A percentile compares a stretch with the other conserved stretches of the same genome.
Evolutionary conservation across 2,113 vertebrate species (phyloP).

Genomic region (Mirza zaza): DNA sequence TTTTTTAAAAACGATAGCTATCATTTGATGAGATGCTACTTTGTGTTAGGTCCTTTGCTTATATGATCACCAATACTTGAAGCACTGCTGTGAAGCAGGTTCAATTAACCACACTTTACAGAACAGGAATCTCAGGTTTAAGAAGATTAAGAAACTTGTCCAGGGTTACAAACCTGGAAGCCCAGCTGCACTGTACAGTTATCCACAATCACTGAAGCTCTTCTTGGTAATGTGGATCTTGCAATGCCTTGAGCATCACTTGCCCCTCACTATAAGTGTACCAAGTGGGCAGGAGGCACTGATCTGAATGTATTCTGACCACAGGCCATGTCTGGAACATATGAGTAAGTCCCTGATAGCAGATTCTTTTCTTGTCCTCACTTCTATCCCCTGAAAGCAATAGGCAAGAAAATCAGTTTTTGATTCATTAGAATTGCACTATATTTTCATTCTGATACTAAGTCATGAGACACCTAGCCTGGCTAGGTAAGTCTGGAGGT

Average conservation of each 20-base stretch:
- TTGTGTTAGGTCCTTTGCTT: not conserved
- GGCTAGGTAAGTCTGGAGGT: not conserved
- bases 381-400: not conserved
- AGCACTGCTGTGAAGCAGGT: not conserved
- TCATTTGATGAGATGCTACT: not conserved
- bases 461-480: not conserved
- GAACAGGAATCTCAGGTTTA: not conserved
- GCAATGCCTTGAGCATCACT: not conserved
- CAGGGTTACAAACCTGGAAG: not conserved
- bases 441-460: not conserved
- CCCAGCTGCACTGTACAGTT: rapidly evolving
- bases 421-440: not conserved
- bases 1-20: not conserved
- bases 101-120: not conserved
- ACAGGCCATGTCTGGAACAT: not conserved
- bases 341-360: not conserved
- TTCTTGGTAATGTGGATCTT: not conserved
- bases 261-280: too few relatives aligned
- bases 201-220: rapidly evolving
- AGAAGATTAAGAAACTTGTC: not conserved
- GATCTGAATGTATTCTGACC: not conserved
- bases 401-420: not conserved
- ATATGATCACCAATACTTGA: not conserved
- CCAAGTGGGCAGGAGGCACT: too few relatives aligned
- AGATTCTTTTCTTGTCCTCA: not conserved